Evolutionary conservation across 2,888 invertebrate genomes (phyloP).

Genomic region (Graphium colonna): DNA sequence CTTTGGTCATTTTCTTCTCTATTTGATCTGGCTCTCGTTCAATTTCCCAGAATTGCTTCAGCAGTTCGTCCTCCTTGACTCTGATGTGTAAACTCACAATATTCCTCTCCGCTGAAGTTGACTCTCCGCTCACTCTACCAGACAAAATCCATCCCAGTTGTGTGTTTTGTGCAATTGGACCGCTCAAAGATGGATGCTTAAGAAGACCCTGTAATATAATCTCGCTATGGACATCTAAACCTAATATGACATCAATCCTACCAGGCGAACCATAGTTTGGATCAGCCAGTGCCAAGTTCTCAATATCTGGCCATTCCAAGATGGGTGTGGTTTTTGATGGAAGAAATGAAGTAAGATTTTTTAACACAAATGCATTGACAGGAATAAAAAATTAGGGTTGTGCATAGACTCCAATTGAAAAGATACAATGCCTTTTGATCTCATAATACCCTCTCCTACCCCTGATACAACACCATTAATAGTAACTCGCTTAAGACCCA

Average conservation of each 20-base stretch:
- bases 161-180: conserved; percentile 1
- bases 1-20: conserved; percentile 19
- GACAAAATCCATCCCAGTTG: conserved; percentile 8
- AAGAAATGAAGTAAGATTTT: conserved; percentile 23
- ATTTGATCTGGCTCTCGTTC: conserved; percentile 23
- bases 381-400: conserved; percentile 1
- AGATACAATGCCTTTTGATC: conserved; percentile 24
- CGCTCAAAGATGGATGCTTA: conserved; percentile 15
- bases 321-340: conserved; percentile 23
- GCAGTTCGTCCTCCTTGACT: conserved; percentile 26
- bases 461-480: conserved; percentile 26
- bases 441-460: conserved; percentile 26
- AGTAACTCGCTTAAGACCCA: conserved; percentile 21
- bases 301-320: conserved; percentile 20
- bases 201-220: conserved; percentile 30
- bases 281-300: conserved; percentile 20
- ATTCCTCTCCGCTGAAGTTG: not conserved
- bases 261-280: conserved; percentile 28
- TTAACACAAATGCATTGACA: conserved; percentile 27
- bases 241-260: conserved; percentile 25
- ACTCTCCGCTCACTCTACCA: conserved; percentile 4
- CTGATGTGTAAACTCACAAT: not conserved
- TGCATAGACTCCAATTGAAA: conserved; percentile 9
- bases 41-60: conserved; percentile 30
- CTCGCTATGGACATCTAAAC: conserved; percentile 23